A percentile compares a stretch with the other conserved stretches of the same genome.
phyloP scores from a whole-genome alignment of 2,113 vertebrate genomes.

The Corydoras sp. region DNA sequence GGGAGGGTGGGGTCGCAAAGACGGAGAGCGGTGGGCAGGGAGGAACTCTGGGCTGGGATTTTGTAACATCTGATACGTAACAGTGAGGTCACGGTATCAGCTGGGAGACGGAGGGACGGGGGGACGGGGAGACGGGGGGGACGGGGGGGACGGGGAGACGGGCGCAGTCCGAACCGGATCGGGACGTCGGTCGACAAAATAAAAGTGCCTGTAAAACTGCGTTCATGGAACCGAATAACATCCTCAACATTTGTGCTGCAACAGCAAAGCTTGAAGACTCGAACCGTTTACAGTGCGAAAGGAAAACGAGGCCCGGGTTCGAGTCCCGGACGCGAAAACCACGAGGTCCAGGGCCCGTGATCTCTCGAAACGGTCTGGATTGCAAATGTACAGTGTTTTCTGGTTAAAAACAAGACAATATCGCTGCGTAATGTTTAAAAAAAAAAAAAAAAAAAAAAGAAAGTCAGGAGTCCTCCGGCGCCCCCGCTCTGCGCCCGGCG shows the following conservation, averaged over 20 bases:
- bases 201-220: constrained; percentile 20
- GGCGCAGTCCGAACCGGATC: background rate
- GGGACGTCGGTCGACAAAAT: background rate
- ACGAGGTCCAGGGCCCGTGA: background rate
- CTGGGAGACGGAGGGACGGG: too few relatives aligned
- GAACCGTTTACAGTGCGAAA: constrained; percentile 23
- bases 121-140: too few relatives aligned
- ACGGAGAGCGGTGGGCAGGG: too few relatives aligned
- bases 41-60: too few relatives aligned
- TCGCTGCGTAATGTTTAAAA: constrained; percentile 28
- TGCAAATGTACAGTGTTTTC: constrained; percentile 23
- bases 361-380: constrained; percentile 13
- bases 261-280: constrained; percentile 3
- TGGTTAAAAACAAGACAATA: constrained; percentile 34
- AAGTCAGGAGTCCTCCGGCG: background rate
- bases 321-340: constrained; percentile 1
- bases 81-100: background rate
- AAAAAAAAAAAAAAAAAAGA: background rate
- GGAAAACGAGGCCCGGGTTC: constrained; percentile 3
- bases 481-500: constrained; percentile 7
- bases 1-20: too few relatives aligned
- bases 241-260: constrained; percentile 20
- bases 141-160: too few relatives aligned
- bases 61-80: background rate
- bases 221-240: constrained; percentile 28